These are phyloP conservation scores for Pogonophryne albipinna DNA, from an alignment of 2,797 vertebrate species.

Conservation along the genomic window DNA sequence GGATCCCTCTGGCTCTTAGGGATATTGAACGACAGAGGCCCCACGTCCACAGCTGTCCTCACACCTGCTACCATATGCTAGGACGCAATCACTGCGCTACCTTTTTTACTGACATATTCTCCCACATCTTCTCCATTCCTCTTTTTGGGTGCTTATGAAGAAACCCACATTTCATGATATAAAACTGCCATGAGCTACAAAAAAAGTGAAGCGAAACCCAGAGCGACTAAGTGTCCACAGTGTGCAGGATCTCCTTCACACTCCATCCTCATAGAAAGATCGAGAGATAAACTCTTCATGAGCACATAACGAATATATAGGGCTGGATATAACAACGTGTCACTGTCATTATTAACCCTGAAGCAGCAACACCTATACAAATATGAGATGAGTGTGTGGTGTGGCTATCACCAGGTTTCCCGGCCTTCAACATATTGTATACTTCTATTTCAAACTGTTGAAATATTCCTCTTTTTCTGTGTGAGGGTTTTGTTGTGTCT, in stretches of 20 bases:
- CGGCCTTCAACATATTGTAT: not conserved
- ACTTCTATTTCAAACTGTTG: constrained; percentile 21
- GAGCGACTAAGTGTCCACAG: constrained; percentile 32
- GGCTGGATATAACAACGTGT: not conserved
- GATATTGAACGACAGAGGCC: constrained; percentile 62
- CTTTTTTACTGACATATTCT: not conserved
- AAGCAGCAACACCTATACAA: not conserved
- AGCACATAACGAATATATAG: constrained; percentile 16
- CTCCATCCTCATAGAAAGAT: constrained; percentile 51
- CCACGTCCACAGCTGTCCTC: constrained; percentile 72
- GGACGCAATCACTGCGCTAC: not conserved
- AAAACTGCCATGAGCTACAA: constrained; percentile 46
- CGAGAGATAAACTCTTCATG: constrained; percentile 33
- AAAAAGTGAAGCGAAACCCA: constrained; percentile 80
- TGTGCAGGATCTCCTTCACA: constrained; percentile 62
- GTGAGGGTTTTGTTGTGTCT: not conserved
- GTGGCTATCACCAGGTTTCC: not conserved
- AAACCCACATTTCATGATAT: constrained; percentile 76
- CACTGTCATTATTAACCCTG: not conserved
- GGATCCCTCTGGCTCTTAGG: constrained; percentile 49
- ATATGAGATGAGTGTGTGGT: not conserved
- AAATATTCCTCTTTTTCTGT: constrained; percentile 45
- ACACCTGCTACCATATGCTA: constrained; percentile 73
- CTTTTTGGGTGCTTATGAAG: constrained; percentile 37
- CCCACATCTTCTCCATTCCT: constrained; percentile 32